phyloP scores from a whole-genome alignment of 2,888 invertebrate genomes.

The Limenitis camilla region DNA sequence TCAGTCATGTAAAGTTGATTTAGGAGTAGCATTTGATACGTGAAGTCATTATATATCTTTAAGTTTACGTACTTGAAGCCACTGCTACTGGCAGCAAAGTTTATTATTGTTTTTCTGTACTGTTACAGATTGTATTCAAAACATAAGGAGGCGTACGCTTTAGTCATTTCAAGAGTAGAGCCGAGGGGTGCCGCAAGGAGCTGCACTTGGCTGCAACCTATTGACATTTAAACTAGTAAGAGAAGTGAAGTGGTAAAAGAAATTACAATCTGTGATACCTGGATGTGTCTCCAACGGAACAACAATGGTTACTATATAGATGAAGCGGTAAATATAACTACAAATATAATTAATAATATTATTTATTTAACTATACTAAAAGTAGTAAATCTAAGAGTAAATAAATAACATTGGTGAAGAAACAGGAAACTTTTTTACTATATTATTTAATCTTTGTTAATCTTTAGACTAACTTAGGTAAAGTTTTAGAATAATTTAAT shows the following conservation, averaged over 20 bases:
- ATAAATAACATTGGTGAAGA: too few relatives aligned
- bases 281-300: conserved; percentile 70
- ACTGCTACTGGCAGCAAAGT: conserved; percentile 41
- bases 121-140: conserved; percentile 73
- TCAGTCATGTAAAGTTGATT: conserved; percentile 1
- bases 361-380: not conserved
- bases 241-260: conserved; percentile 34
- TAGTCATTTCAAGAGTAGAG: conserved; percentile 50
- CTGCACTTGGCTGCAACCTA: conserved; percentile 33
- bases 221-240: conserved; percentile 28
- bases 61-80: conserved; percentile 33
- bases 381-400: too few relatives aligned
- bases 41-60: conserved; percentile 14
- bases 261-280: conserved; percentile 42
- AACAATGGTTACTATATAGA: conserved; percentile 53
- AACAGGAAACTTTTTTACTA: too few relatives aligned
- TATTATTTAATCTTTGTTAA: too few relatives aligned
- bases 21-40: conserved; percentile 4
- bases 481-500: too few relatives aligned
- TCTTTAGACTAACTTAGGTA: too few relatives aligned
- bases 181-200: conserved; percentile 55
- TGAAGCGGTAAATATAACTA: conserved; percentile 53
- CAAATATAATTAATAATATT: not conserved
- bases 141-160: conserved; percentile 50
- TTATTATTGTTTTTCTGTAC: conserved; percentile 72